phyloP scores from a whole-genome alignment of 2,797 vertebrate genomes.

The Fundulus diaphanus region DNA sequence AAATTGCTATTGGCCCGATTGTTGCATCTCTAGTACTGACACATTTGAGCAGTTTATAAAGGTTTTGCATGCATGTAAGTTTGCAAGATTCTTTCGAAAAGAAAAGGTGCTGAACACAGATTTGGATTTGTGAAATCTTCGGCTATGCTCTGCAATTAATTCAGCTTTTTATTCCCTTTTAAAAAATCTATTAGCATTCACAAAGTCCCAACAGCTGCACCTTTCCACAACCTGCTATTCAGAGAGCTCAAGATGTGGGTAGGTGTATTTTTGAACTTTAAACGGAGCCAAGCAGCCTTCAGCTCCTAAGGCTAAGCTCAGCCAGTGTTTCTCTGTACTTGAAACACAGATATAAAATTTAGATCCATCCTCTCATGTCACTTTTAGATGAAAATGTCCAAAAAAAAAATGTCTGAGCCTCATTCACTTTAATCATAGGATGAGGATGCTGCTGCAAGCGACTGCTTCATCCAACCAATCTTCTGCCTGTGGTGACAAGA shows the following conservation, averaged over 20 bases:
- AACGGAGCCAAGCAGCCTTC: constrained; percentile 19
- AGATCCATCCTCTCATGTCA: constrained; percentile 33
- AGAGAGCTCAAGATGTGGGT: background rate
- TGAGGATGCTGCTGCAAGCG: constrained; percentile 28
- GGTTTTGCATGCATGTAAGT: background rate
- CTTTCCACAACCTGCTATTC: constrained; percentile 10
- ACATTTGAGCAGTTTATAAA: background rate
- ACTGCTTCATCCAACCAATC: constrained; percentile 38
- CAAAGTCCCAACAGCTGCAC: background rate
- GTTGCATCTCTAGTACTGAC: background rate
- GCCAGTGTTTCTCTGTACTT: constrained; percentile 28
- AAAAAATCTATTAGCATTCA: background rate
- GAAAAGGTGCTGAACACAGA: background rate
- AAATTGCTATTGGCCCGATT: background rate
- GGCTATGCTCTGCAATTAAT: background rate
- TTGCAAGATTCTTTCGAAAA: background rate
- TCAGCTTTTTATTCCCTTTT: background rate
- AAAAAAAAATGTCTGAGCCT: constrained; percentile 26
- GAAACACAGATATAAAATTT: constrained; percentile 28
- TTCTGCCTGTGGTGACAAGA: constrained; percentile 35
- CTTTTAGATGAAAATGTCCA: constrained; percentile 24
- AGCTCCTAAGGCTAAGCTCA: constrained; percentile 32
- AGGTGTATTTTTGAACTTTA: constrained; percentile 29
- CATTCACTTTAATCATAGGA: constrained; percentile 45
- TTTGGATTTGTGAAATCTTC: background rate